A percentile compares a stretch with the other conserved stretches of the same genome.
Conservation (phyloP, 2,113 vertebrate genomes). For the Daubentonia madagascariensis region DNA sequence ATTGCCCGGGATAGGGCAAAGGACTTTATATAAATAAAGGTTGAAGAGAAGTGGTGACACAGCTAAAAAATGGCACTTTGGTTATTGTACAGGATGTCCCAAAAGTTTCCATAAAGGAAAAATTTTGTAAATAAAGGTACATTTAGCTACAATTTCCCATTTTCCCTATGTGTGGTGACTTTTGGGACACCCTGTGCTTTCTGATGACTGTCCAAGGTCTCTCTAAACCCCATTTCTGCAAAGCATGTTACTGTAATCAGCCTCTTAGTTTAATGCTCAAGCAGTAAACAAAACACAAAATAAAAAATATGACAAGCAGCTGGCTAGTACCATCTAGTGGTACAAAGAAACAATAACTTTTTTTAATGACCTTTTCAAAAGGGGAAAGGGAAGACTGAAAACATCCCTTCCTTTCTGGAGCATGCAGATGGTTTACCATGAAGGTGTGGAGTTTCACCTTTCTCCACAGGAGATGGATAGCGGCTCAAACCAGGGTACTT, state of each 20-base stretch:
- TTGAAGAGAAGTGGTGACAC: background rate
- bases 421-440: background rate
- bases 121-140: too few relatives aligned
- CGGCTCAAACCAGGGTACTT: background rate
- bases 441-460: background rate
- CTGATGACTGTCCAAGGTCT: background rate
- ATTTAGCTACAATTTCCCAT: too few relatives aligned
- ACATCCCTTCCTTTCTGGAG: background rate
- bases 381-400: background rate
- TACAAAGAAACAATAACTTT: conserved; percentile 41
- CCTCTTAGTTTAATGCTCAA: conserved; percentile 35
- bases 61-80: background rate
- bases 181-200: too few relatives aligned
- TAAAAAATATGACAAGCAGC: conserved; percentile 64
- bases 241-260: conserved; percentile 2
- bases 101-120: too few relatives aligned
- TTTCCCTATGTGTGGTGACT: too few relatives aligned
- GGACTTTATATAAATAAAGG: background rate
- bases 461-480: background rate
- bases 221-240: conserved; percentile 2
- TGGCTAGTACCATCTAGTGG: conserved; percentile 86
- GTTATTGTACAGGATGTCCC: too few relatives aligned
- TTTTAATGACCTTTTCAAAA: background rate
- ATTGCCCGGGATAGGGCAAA: background rate
- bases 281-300: conserved; percentile 74